A percentile compares a stretch with the other conserved stretches of the same genome.
Conservation (phyloP, 2,797 vertebrate genomes). For the Dicrostonyx torquatus region DNA sequence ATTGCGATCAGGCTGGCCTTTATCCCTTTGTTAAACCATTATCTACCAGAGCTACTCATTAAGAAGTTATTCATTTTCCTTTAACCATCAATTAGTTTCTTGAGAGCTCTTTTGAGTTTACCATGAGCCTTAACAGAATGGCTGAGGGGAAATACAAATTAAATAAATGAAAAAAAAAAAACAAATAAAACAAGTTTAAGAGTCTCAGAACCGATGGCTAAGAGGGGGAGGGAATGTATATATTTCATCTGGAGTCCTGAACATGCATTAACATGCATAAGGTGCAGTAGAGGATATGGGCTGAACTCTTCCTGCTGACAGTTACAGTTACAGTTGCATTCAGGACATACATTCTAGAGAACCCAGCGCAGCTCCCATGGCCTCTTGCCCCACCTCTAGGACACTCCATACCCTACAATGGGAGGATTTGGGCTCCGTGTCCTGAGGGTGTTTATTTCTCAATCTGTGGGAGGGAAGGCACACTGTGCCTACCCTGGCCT, state of each 20-base stretch:
- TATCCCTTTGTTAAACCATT: not conserved
- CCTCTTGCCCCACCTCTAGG: constrained; percentile 41
- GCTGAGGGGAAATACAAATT: not conserved
- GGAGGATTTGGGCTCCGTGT: constrained; percentile 29
- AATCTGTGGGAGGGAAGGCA: constrained; percentile 54
- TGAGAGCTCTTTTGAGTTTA: constrained; percentile 19
- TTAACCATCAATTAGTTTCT: constrained; percentile 25
- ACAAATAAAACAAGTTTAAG: not conserved
- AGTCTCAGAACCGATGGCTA: not conserved
- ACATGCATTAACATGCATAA: not conserved
- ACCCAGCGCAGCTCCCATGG: not conserved
- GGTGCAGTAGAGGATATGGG: not conserved
- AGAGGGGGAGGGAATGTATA: not conserved
- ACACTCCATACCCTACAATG: not conserved
- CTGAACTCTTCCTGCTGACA: constrained; percentile 12
- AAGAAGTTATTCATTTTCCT: not conserved
- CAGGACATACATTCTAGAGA: not conserved
- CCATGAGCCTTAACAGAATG: not conserved
- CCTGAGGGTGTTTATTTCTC: constrained; percentile 62
- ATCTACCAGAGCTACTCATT: not conserved
- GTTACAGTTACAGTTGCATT: constrained; percentile 11
- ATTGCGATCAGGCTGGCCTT: not conserved
- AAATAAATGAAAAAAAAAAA: not conserved
- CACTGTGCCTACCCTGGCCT: constrained; percentile 41
- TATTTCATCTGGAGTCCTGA: not conserved